Conservation (phyloP, 2,888 invertebrate species). For the Apotomis betuletana region DNA sequence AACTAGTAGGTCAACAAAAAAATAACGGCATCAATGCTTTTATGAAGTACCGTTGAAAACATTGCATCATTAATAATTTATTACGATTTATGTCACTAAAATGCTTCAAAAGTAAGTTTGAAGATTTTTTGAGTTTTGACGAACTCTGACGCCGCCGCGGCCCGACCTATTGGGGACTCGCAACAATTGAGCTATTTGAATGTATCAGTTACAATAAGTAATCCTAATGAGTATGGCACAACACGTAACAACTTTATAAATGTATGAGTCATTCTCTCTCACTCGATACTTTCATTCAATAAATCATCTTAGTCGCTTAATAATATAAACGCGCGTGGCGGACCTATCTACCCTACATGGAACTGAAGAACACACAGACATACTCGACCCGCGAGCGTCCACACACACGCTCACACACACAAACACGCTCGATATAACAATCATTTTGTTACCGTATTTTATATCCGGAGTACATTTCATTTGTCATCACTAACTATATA, state of each 20-base stretch:
- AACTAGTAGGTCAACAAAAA: too few relatives aligned
- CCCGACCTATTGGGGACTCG: too few relatives aligned
- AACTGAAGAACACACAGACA: slow-evolving; percentile 5
- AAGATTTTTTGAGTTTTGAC: too few relatives aligned
- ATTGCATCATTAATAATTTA: too few relatives aligned
- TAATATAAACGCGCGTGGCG: slow-evolving; percentile 2
- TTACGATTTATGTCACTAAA: too few relatives aligned
- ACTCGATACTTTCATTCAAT: background rate
- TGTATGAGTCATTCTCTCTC: slow-evolving; percentile 30
- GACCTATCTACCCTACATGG: slow-evolving; percentile 15
- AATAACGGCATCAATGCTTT: too few relatives aligned
- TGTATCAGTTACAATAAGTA: slow-evolving; percentile 23
- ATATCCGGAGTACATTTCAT: slow-evolving; percentile 5
- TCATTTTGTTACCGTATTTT: slow-evolving; percentile 25
- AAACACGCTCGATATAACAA: slow-evolving; percentile 30
- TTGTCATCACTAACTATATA: background rate
- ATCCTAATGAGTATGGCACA: slow-evolving; percentile 41
- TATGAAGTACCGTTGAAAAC: too few relatives aligned
- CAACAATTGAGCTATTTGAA: slow-evolving; percentile 25
- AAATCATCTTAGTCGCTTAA: slow-evolving; percentile 16
- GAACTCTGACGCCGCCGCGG: too few relatives aligned
- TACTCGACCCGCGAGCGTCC: slow-evolving; percentile 35
- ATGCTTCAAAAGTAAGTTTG: too few relatives aligned
- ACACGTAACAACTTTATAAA: slow-evolving; percentile 22
- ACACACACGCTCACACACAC: slow-evolving; percentile 11